Conservation (phyloP, 2,888 invertebrate genomes). For the Pyrochroa serraticornis region DNA sequence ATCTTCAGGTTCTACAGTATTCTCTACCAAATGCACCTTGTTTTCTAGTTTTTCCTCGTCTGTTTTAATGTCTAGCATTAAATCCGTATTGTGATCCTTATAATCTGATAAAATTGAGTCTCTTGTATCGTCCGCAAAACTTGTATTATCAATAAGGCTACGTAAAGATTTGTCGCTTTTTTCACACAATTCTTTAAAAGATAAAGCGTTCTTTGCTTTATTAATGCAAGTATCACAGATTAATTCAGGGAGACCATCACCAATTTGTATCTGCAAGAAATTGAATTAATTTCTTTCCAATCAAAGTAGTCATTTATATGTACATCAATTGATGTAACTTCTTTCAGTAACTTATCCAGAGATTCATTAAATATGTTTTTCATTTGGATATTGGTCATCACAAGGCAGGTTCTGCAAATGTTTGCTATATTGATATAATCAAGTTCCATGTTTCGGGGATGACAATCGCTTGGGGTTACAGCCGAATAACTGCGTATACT, state of each 20-base stretch:
- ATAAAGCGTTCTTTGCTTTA: conserved; percentile 34
- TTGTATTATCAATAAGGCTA: conserved; percentile 4
- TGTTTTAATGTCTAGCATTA: no score
- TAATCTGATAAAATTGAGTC: neutral
- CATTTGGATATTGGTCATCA: conserved; percentile 2
- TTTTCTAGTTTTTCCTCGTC: neutral
- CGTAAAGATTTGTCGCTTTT: conserved; percentile 32
- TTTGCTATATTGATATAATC: conserved; percentile 5
- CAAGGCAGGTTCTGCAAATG: conserved; percentile 20
- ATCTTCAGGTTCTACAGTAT: no score
- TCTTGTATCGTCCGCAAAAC: neutral
- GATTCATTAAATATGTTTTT: conserved; percentile 10
- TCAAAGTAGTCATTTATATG: neutral
- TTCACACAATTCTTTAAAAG: conserved; percentile 41
- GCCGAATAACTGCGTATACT: no score
- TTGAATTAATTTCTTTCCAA: neutral
- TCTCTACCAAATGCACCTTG: neutral
- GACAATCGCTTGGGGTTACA: no score
- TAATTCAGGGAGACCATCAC: conserved; percentile 42
- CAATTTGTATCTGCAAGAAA: conserved; percentile 41
- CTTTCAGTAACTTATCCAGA: conserved; percentile 13
- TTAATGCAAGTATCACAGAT: conserved; percentile 41
- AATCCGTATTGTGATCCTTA: neutral
- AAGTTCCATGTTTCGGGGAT: conserved; percentile 6
- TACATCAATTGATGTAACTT: conserved; percentile 13